Evolutionary conservation across 2,113 vertebrate genomes (phyloP).

Genomic region (Odocoileus hemionus): DNA sequence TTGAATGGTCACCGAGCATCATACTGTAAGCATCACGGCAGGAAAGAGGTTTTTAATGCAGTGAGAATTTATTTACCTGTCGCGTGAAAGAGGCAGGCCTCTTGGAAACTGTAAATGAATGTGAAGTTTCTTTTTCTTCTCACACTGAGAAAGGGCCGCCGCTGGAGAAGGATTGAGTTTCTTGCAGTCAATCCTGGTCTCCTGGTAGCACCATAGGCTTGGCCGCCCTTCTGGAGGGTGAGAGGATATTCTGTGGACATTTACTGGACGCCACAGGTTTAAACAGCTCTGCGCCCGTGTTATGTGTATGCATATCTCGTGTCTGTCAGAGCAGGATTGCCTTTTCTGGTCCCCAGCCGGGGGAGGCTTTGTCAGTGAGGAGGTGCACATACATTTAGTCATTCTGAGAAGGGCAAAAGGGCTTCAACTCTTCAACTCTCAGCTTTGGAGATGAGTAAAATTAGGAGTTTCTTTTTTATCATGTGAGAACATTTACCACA

Average conservation of each 20-base stretch:
- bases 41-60: neutral
- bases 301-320: fast-evolving
- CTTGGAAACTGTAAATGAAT: neutral
- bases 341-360: neutral
- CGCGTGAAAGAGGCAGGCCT: neutral
- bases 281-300: fast-evolving
- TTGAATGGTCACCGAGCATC: neutral
- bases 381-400: neutral
- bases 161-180: fast-evolving
- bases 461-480: neutral
- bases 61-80: neutral
- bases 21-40: neutral
- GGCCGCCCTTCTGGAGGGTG: neutral
- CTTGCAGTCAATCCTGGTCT: fast-evolving
- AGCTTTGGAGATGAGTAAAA: constrained; percentile 47
- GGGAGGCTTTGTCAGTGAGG: neutral
- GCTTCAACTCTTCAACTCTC: constrained; percentile 73
- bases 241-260: fast-evolving
- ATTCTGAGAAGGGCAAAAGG: constrained; percentile 67
- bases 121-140: neutral
- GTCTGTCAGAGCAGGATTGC: neutral
- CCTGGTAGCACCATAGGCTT: no score
- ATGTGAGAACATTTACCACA: constrained; percentile 1
- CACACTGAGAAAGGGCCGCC: neutral
- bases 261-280: fast-evolving